Conservation (phyloP, 53 echinoderm and acorn worm genomes). For the Temnopleurus reevesii region DNA sequence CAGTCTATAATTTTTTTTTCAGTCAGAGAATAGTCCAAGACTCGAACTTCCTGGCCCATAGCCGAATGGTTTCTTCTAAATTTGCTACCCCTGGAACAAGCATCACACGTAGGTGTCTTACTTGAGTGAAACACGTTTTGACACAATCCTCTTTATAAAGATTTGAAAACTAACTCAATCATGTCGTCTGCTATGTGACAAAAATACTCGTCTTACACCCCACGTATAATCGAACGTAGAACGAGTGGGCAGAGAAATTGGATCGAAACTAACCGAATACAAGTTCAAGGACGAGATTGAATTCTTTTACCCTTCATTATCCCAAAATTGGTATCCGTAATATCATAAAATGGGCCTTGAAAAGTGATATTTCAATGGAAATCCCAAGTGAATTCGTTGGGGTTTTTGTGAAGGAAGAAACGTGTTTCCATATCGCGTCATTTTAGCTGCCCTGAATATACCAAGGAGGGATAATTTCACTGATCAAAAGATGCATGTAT, state of each 20-base stretch:
- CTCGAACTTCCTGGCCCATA: too few species aligned
- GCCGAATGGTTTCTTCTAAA: too few species aligned
- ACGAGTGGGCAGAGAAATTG: not conserved
- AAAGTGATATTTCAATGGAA: not conserved
- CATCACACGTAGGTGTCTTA: not conserved
- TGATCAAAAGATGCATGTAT: too few species aligned
- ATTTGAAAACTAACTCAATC: not conserved
- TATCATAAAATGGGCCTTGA: not conserved
- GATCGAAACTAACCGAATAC: conserved; percentile 6
- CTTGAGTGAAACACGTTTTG: not conserved
- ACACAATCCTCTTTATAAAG: not conserved
- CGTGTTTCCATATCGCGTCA: too few species aligned
- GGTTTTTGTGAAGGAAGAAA: too few species aligned
- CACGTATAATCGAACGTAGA: not conserved
- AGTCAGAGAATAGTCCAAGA: too few species aligned
- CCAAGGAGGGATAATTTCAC: too few species aligned
- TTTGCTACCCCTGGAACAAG: too few species aligned
- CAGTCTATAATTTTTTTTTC: too few species aligned
- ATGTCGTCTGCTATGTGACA: conserved; percentile 2
- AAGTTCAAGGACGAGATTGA: conserved; percentile 1
- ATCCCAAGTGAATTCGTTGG: too few species aligned
- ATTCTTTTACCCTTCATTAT: conserved; percentile 5
- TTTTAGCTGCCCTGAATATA: too few species aligned
- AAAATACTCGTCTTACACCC: not conserved
- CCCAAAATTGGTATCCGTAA: not conserved